phyloP scores from a whole-genome alignment of 2,797 vertebrate genomes.

The Ciconia nigra region DNA sequence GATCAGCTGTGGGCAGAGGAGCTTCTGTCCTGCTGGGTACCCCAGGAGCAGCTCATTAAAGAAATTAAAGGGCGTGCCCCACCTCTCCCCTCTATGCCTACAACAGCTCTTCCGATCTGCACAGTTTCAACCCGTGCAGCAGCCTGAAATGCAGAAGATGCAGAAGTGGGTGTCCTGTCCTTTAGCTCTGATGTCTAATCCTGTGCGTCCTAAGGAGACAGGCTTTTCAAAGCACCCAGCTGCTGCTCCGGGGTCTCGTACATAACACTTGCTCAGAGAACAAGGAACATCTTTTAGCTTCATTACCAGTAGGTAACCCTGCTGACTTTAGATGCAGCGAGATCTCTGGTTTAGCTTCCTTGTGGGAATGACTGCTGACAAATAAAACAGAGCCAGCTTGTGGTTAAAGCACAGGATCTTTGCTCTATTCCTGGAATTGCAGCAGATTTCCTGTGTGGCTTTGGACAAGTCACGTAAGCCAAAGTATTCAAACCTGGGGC shows the following conservation, averaged over 20 bases:
- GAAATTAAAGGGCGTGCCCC: background rate
- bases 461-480: constrained; percentile 26
- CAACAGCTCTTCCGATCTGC: background rate
- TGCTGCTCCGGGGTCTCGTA: background rate
- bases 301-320: background rate
- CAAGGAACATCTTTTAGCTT: background rate
- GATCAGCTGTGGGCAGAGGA: background rate
- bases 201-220: background rate
- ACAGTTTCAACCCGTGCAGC: background rate
- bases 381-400: constrained; percentile 2
- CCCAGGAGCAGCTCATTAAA: background rate
- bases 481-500: constrained; percentile 3
- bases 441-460: constrained; percentile 56
- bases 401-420: background rate
- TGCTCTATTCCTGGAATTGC: constrained; percentile 46
- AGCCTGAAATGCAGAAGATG: background rate
- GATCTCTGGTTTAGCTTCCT: background rate
- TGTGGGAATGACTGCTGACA: constrained; percentile 6
- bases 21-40: background rate
- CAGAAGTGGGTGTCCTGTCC: background rate
- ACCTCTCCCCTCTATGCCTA: background rate
- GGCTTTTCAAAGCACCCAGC: background rate
- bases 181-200: background rate
- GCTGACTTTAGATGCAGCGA: background rate
- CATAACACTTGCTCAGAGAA: background rate